Evolutionary conservation across 1,140 invertebrate genomes (phyloP), one percentile per base, ranked within the genome.

Genomic region (Aphidius ervi): DNA sequence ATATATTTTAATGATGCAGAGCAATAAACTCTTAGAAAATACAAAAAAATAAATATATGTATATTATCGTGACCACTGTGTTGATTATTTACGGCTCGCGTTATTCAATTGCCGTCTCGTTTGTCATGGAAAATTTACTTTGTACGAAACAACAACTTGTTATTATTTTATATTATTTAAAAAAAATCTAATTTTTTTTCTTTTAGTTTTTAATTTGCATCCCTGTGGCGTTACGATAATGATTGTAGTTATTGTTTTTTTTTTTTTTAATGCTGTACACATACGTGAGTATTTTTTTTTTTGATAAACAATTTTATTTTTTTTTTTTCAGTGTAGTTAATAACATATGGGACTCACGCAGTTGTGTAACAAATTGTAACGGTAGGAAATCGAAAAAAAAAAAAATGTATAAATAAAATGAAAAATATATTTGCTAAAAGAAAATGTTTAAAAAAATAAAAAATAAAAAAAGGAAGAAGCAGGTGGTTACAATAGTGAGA

Each of bases 101-200:
- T 37, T 58, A 59, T 64, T 64, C 56, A 59, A 64, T 61, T 56
- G 60, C 47, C 47, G 47, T 59, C 59, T 64, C 52, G 63, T 64
- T 64, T 64, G 60, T 64, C 63, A 65, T 50, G 57, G 52, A 53
- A 61, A 60, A 64, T 58, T 39, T 49, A 64, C 54, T 59, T 59
- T 59, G 56, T 58, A 58, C 46, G 59, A 42, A 53, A 57, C 23
- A 62, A 65, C 56, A 59, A 62, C 63, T 56, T 62, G 59, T 55
- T 49, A 57, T 65, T 65, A 2, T 43, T 42, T 54, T 54, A 16
- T 39, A 10, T 5, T n/a, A 40, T 54, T 54, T 54, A 41, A 20
- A 16, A n/a, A 59, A 9, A 52, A 37, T 46, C 42, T 9, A 20
- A 41, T 58, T 59, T 43, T 59, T 55, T 52, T 48, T 57, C 5